Conservation (phyloP, 2,797 vertebrate species). For the Streptopelia turtur region DNA sequence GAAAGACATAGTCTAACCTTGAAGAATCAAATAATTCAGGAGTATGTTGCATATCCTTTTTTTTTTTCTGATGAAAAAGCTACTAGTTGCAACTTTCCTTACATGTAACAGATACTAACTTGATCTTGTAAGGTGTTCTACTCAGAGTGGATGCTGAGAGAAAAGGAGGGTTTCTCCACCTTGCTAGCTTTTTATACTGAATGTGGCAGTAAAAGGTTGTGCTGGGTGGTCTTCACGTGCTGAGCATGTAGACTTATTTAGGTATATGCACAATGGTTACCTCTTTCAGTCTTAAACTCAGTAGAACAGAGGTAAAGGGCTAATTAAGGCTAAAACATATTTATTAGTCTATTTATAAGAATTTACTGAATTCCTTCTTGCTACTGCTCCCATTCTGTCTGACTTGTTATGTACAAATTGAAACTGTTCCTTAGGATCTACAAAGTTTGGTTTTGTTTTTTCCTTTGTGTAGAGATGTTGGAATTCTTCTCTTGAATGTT, state of each 20-base stretch:
- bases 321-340: slow-evolving; percentile 62
- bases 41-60: background rate
- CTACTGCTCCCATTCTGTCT: background rate
- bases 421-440: background rate
- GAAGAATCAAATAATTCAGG: background rate
- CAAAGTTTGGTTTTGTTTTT: background rate
- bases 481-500: slow-evolving; percentile 14
- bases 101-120: background rate
- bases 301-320: slow-evolving; percentile 71
- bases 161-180: slow-evolving; percentile 3
- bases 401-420: background rate
- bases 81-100: background rate
- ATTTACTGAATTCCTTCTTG: slow-evolving; percentile 10
- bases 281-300: slow-evolving; percentile 65
- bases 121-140: slow-evolving; percentile 50
- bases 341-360: slow-evolving; percentile 73
- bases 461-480: slow-evolving; percentile 18
- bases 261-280: slow-evolving; percentile 66
- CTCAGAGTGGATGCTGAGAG: background rate
- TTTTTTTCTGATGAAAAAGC: background rate
- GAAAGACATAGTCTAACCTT: background rate
- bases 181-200: slow-evolving; percentile 34
- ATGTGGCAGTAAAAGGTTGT: slow-evolving; percentile 47
- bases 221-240: slow-evolving; percentile 52
- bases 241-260: slow-evolving; percentile 61